phyloP scores from a whole-genome alignment of 1,140 invertebrate genomes.

The Diabrotica undecimpunctata region DNA sequence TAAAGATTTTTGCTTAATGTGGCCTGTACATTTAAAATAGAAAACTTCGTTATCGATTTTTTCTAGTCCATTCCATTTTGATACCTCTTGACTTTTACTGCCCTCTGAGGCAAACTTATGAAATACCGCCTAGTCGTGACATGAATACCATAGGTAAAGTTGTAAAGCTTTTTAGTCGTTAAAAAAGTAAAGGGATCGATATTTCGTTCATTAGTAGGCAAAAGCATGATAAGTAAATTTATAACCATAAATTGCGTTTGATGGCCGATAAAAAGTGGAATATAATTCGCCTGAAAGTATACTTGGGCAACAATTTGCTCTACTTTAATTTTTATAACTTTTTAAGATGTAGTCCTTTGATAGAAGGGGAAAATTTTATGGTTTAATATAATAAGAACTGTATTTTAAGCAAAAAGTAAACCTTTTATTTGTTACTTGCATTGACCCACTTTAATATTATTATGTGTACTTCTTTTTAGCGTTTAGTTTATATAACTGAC shows the following conservation, averaged over 20 bases:
- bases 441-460: no score
- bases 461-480: no score
- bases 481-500: no score
- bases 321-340: background rate
- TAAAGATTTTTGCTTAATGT: no score
- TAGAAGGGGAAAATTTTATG: background rate
- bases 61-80: no score
- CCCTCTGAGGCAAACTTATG: no score
- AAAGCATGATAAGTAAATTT: conserved; percentile 13
- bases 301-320: background rate
- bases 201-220: conserved; percentile 5
- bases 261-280: conserved; percentile 11
- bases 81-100: no score
- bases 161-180: background rate
- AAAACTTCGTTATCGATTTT: no score
- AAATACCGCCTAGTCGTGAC: background rate
- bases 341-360: background rate
- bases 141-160: background rate
- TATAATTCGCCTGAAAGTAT: conserved; percentile 5
- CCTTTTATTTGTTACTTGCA: no score
- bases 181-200: conserved; percentile 1
- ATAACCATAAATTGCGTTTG: conserved; percentile 11
- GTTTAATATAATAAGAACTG: background rate
- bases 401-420: no score
- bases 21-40: no score